phyloP scores from a whole-genome alignment of 2,113 vertebrate species.

The Asarcornis scutulata region DNA sequence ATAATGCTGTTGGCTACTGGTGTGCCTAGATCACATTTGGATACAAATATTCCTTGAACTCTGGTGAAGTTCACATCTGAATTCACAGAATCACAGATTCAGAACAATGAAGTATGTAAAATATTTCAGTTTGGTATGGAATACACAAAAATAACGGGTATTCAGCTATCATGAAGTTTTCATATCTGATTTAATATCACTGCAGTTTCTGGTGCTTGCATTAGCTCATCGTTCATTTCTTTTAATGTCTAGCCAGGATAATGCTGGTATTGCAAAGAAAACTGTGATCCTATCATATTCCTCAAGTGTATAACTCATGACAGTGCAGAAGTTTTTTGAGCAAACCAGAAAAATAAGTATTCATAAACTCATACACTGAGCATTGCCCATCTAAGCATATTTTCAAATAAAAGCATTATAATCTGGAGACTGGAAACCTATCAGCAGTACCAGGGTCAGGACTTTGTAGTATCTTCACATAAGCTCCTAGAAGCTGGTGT shows the following conservation, averaged over 20 bases:
- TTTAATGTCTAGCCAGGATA: slow-evolving; percentile 4
- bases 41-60: slow-evolving; percentile 37
- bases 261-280: slow-evolving; percentile 19
- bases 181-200: neutral
- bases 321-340: slow-evolving; percentile 30
- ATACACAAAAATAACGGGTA: neutral
- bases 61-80: slow-evolving; percentile 17
- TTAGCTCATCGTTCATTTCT: neutral
- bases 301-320: slow-evolving; percentile 28
- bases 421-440: neutral
- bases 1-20: slow-evolving; percentile 46
- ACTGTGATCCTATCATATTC: neutral
- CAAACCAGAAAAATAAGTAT: slow-evolving; percentile 35
- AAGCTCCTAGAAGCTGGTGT: neutral
- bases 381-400: neutral
- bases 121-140: neutral
- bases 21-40: neutral
- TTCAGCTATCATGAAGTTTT: neutral
- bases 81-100: neutral
- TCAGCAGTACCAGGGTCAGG: neutral
- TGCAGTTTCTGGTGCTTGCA: neutral
- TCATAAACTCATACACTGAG: neutral
- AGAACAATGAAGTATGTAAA: neutral
- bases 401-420: slow-evolving; percentile 27
- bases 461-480: neutral